Evolutionary conservation across 2,113 vertebrate species (phyloP).

Genomic region (Pheucticus melanocephalus): DNA sequence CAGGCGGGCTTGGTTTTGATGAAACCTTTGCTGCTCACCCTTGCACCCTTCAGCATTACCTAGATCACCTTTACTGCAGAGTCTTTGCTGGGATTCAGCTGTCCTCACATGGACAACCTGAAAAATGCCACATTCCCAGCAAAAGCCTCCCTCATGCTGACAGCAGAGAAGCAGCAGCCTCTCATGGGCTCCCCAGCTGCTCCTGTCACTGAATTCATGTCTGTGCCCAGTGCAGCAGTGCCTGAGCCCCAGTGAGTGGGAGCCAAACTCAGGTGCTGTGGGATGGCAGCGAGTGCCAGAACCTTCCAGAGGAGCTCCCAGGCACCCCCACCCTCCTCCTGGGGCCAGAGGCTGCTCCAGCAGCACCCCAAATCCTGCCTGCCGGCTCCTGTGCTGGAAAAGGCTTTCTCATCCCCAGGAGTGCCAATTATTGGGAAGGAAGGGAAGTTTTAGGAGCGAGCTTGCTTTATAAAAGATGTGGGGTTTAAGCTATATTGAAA

Average conservation of each 20-base stretch:
- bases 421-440: background rate
- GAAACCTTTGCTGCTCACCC: background rate
- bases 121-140: background rate
- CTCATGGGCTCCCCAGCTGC: background rate
- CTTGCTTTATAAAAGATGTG: background rate
- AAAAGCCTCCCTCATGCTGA: background rate
- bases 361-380: background rate
- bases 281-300: background rate
- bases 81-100: background rate
- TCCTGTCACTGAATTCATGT: background rate
- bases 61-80: background rate
- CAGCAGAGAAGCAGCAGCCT: background rate
- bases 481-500: background rate
- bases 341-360: background rate
- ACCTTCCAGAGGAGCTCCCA: background rate
- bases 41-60: background rate
- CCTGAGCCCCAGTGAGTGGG: background rate
- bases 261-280: background rate
- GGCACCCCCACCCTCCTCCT: background rate
- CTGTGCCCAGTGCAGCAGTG: background rate
- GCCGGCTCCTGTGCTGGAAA: background rate
- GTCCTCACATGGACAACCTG: background rate
- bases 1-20: background rate
- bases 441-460: background rate
- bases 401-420: background rate